These are phyloP conservation scores for Melanotaenia boesemani DNA, from an alignment of 2,797 vertebrate species.

Conservation along the genomic window DNA sequence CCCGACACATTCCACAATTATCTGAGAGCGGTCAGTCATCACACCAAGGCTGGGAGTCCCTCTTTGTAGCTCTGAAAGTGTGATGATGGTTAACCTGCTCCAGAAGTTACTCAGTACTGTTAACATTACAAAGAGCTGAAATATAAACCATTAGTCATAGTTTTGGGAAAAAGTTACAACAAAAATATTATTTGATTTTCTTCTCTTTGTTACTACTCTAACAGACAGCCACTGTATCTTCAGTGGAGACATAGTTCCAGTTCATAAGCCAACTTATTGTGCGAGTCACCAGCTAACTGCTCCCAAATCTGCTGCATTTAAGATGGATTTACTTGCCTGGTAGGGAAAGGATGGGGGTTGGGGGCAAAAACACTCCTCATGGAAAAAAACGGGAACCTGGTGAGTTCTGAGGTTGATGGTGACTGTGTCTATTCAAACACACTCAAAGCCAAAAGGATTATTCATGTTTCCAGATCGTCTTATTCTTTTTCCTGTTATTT, in stretches of 20 bases:
- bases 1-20: slow-evolving; percentile 70
- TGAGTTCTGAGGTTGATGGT: slow-evolving; percentile 37
- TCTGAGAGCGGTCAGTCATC: slow-evolving; percentile 46
- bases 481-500: neutral
- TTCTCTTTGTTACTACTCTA: slow-evolving; percentile 2
- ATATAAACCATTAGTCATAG: accelerated
- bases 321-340: slow-evolving; percentile 34
- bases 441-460: slow-evolving; percentile 18
- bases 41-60: slow-evolving; percentile 8
- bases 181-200: neutral
- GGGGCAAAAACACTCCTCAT: slow-evolving; percentile 19
- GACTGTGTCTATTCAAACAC: slow-evolving; percentile 26
- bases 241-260: slow-evolving; percentile 1
- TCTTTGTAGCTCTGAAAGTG: slow-evolving; percentile 4
- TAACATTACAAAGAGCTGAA: neutral
- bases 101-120: neutral
- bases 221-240: neutral
- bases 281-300: slow-evolving; percentile 2
- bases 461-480: neutral
- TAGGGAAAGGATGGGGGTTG: slow-evolving; percentile 17
- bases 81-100: neutral
- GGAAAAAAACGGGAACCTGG: slow-evolving; percentile 35
- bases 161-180: neutral
- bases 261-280: slow-evolving; percentile 17
- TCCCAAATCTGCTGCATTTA: slow-evolving; percentile 33